These are phyloP conservation scores for Drosophila meridionalis DNA, from an alignment of 2,888 invertebrate species.

Conservation along the genomic window DNA sequence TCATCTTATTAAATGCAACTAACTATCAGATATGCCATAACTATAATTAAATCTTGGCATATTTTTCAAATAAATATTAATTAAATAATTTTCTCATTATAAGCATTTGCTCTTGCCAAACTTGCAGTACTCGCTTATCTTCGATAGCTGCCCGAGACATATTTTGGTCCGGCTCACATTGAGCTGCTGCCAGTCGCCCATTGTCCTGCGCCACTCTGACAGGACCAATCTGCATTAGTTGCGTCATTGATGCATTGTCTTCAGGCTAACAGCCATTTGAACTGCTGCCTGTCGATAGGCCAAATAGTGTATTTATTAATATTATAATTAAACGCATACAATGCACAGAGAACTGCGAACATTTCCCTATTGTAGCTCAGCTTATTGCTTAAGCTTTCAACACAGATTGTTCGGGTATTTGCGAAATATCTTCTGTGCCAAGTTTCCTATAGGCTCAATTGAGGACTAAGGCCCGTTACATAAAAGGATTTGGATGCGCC, in stretches of 20 bases:
- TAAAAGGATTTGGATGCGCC: not conserved
- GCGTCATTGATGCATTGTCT: not conserved
- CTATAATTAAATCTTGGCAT: too few species aligned
- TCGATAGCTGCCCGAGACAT: too few species aligned
- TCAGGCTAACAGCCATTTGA: not conserved
- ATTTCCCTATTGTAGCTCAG: too few species aligned
- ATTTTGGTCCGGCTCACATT: too few species aligned
- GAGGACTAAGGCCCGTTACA: not conserved
- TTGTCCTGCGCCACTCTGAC: not conserved
- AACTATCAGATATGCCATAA: too few species aligned
- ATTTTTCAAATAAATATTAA: not conserved
- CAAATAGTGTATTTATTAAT: too few species aligned
- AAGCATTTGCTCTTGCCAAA: too few species aligned
- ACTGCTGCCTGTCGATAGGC: too few species aligned
- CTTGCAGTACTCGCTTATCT: too few species aligned
- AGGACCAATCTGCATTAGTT: not conserved
- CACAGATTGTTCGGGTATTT: not conserved
- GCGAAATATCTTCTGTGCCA: not conserved
- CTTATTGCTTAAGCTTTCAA: not conserved
- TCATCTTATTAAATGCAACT: too few species aligned
- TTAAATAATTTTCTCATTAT: not conserved
- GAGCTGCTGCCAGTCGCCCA: too few species aligned
- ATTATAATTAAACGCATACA: not conserved
- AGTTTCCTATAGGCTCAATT: not conserved
- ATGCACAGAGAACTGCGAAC: not conserved